Conservation (phyloP, 2,888 invertebrate species). For the Encarsia formosa region DNA sequence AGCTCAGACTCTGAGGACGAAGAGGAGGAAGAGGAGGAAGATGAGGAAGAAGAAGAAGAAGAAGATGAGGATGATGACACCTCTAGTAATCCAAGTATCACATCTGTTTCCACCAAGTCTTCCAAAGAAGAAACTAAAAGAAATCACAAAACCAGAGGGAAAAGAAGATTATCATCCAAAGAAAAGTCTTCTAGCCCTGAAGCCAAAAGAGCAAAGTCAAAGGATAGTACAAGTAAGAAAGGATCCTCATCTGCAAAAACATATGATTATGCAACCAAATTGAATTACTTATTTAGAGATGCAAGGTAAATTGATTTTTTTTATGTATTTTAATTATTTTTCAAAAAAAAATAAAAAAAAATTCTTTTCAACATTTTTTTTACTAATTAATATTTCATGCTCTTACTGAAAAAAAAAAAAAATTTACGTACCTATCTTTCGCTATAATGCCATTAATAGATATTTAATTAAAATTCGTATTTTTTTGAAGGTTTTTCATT, state of each 20-base stretch:
- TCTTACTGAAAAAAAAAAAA: no score
- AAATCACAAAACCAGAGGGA: slow-evolving; percentile 42
- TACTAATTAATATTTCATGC: no score
- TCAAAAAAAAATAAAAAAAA: no score
- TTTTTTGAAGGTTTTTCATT: slow-evolving; percentile 70
- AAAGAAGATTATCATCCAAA: slow-evolving; percentile 44
- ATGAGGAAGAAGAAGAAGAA: slow-evolving; percentile 13
- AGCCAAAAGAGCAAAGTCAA: slow-evolving; percentile 46
- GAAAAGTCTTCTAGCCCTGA: slow-evolving; percentile 48
- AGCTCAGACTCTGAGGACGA: slow-evolving; percentile 55
- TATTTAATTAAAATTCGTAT: no score
- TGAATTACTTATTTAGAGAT: slow-evolving; percentile 92
- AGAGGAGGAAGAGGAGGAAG: slow-evolving; percentile 10
- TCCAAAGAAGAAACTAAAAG: slow-evolving; percentile 50
- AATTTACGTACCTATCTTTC: no score
- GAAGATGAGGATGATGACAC: slow-evolving; percentile 33
- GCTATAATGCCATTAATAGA: no score
- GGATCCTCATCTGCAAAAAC: slow-evolving; percentile 57
- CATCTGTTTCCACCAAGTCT: slow-evolving; percentile 71
- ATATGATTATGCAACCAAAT: slow-evolving; percentile 81
- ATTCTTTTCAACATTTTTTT: no score
- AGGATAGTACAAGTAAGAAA: slow-evolving; percentile 39
- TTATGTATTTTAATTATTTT: no score
- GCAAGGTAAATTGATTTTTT: slow-evolving; percentile 56
- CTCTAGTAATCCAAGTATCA: slow-evolving; percentile 72